Conservation (phyloP, 2,113 vertebrate species). For the Tragelaphus buxtoni region DNA sequence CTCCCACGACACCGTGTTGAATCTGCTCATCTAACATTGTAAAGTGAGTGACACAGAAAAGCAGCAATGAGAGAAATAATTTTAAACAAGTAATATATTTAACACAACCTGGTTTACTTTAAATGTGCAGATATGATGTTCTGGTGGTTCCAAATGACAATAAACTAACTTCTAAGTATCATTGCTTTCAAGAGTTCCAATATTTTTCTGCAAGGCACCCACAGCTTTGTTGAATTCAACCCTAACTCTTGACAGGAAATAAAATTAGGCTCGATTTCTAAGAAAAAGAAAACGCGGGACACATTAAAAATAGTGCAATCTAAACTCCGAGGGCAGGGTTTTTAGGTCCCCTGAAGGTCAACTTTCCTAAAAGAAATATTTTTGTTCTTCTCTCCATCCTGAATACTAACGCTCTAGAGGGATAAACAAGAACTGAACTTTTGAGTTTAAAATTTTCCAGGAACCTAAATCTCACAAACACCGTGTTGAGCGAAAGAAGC, state of each 20-base stretch:
- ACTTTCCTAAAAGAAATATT: constrained; percentile 72
- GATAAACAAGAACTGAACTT: constrained; percentile 75
- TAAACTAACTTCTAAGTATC: neutral
- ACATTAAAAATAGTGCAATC: constrained; percentile 65
- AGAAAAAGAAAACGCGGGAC: constrained; percentile 67
- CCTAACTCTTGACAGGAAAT: constrained; percentile 64
- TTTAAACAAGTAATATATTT: neutral
- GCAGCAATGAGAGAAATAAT: neutral
- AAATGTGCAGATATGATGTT: constrained; percentile 30
- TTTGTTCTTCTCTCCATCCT: constrained; percentile 66
- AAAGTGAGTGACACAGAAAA: constrained; percentile 30
- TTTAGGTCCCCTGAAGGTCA: constrained; percentile 59
- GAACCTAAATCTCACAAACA: constrained; percentile 38
- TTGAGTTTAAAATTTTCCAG: constrained; percentile 72
- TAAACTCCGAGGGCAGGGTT: constrained; percentile 45
- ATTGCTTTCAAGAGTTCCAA: constrained; percentile 44
- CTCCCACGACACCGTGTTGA: neutral
- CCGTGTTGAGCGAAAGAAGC: constrained; percentile 14
- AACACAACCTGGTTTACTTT: neutral
- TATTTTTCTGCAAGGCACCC: constrained; percentile 8
- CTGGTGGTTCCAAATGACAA: neutral
- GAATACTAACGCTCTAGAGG: constrained; percentile 31
- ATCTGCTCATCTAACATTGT: neutral
- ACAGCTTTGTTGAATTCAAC: constrained; percentile 51
- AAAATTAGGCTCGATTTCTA: constrained; percentile 43